A percentile compares a stretch with the other conserved stretches of the same genome.
phyloP scores from a whole-genome alignment of 2,888 invertebrate species.

The Cheilosia vernalis region DNA sequence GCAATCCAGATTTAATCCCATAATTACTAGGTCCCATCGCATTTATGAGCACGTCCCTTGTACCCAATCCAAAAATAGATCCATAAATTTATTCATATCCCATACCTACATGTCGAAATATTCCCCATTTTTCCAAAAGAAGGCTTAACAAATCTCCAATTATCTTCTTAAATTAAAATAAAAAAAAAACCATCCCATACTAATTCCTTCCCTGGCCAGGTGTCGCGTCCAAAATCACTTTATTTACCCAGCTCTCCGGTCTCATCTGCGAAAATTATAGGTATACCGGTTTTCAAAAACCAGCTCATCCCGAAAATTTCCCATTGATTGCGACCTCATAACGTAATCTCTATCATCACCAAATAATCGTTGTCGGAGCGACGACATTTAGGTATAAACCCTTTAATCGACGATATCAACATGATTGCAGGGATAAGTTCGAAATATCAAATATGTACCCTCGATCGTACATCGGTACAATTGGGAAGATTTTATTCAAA shows the following conservation, averaged over 20 bases:
- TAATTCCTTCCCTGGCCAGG: conserved; percentile 56
- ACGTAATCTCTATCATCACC: conserved; percentile 60
- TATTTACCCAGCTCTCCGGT: conserved; percentile 57
- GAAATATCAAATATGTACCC: conserved; percentile 15
- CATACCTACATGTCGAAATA: not conserved
- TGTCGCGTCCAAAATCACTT: conserved; percentile 32
- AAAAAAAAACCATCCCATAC: conserved; percentile 31
- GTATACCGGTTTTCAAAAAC: conserved; percentile 44
- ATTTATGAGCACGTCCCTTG: not conserved
- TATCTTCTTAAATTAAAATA: conserved; percentile 35
- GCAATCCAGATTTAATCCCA: conserved; percentile 12
- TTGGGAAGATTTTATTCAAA: conserved; percentile 70
- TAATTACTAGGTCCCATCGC: conserved; percentile 20
- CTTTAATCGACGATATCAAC: conserved; percentile 70
- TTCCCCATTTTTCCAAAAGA: conserved; percentile 8
- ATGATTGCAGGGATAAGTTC: conserved; percentile 57
- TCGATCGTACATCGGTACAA: conserved; percentile 42
- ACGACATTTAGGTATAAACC: conserved; percentile 58
- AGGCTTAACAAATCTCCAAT: conserved; percentile 55
- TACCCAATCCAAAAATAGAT: not conserved
- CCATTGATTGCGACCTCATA: conserved; percentile 60
- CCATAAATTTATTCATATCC: conserved; percentile 33
- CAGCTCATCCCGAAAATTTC: conserved; percentile 50
- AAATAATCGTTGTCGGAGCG: conserved; percentile 14
- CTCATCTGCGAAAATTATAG: conserved; percentile 57